A percentile compares a stretch with the other conserved stretches of the same genome.
phyloP scores from a whole-genome alignment of 2,888 invertebrate species.

The Melanargia galathea region DNA sequence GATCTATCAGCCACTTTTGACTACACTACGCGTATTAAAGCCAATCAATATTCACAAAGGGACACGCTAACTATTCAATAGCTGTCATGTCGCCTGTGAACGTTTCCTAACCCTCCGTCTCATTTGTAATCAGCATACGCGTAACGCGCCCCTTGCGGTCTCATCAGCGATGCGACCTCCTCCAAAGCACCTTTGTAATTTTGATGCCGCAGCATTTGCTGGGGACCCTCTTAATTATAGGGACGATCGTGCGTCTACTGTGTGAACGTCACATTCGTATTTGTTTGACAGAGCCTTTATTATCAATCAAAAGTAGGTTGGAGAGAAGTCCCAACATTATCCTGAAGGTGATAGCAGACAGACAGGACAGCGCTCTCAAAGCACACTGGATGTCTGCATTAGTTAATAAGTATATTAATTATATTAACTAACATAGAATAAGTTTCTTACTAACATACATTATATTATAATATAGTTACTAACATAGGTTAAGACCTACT shows the following conservation, averaged over 20 bases:
- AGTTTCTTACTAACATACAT: no score
- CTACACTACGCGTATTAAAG: not conserved
- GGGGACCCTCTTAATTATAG: constrained; percentile 53
- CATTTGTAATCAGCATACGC: constrained; percentile 58
- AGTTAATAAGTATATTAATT: no score
- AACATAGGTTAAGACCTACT: no score
- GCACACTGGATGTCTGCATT: no score
- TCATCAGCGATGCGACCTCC: constrained; percentile 55
- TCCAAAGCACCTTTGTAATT: constrained; percentile 59
- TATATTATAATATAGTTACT: no score
- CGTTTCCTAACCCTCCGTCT: constrained; percentile 43
- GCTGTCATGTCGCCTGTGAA: constrained; percentile 29
- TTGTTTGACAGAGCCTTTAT: constrained; percentile 27
- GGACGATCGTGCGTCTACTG: constrained; percentile 46
- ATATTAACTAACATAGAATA: no score
- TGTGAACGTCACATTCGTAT: constrained; percentile 30
- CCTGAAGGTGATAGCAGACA: no score
- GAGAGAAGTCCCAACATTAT: no score
- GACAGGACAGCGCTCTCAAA: no score
- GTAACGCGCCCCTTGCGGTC: constrained; percentile 51
- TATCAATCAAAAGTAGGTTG: no score
- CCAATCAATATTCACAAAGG: not conserved
- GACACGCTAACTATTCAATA: constrained; percentile 2
- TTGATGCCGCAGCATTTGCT: constrained; percentile 48
- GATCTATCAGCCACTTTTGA: no score